Base-by-base conservation (phyloP, 2,797 vertebrate species). In the Mormyrus proboscirostris region DNA sequence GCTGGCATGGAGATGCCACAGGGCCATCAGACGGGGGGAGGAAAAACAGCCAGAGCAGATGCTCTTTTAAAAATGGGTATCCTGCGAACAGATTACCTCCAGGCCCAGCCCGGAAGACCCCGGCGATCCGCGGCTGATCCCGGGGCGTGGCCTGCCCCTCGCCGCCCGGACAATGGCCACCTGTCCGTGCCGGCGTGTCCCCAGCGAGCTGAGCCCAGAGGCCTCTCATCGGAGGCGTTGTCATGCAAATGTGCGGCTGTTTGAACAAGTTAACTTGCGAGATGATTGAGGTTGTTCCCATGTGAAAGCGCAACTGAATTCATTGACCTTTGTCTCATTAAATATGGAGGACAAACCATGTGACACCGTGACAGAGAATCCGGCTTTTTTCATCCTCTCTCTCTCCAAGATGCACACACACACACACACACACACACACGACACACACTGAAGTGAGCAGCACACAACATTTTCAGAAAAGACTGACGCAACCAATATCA, bases 311-410 rank as follows among this genome's bases (percentile, higher is more conserved):
- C 96, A 96, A 96, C 96, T 96, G 96, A 97, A 97, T 96, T 96
- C 95, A 91, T 95, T 97, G 97, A 97, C 97, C 97, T 98, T 97
- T 95, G 95, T 95, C 97, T 97, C 96, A 96, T 97, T 97, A 97
- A 97, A 97, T 97, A 98, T 97, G 96, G 96, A 96, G 95, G 94
- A 95, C 95, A 94, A 95, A 93, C 90, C 93, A 94, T 93, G 93
- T 94, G 95, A 95, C 91, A 94, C 93, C 91, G 94, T 93, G 94
- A 94, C 93, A 95, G 94, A 96, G 95, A 94, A 95, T 91, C 44
- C 9, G 87, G 90, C 87, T 29, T 59, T 41, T 41, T 88, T 55
- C 65, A 79, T 91, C 88, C 85, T 50, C 22, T 41, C 33, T 55
- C 55, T 51, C 88, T 89, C 51, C 86, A 25, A 89, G n/a, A 85